A percentile compares a stretch with the other conserved stretches of the same genome.
These are phyloP conservation scores for Trichomycterus rosablanca DNA, from an alignment of 2,113 vertebrate genomes.

Conservation along the genomic window DNA sequence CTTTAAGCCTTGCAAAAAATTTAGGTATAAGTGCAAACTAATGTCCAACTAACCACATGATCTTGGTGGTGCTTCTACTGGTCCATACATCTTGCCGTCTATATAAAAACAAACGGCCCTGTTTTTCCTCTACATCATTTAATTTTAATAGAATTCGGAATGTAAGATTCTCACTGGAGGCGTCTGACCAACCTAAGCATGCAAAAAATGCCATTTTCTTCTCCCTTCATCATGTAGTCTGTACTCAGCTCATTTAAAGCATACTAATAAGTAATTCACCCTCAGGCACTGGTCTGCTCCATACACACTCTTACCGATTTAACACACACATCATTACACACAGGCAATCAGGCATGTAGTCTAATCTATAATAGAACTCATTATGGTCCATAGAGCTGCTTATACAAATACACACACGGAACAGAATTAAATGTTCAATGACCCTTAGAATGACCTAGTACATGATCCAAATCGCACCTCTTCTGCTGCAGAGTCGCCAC, in stretches of 20 bases:
- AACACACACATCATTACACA: conserved; percentile 27
- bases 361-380: conserved; percentile 24
- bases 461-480: conserved; percentile 21
- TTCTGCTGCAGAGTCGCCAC: conserved; percentile 1
- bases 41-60: too few species aligned
- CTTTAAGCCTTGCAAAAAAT: too few species aligned
- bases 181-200: too few species aligned
- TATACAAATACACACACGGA: conserved; percentile 29
- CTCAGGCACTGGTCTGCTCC: conserved; percentile 45
- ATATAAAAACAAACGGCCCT: too few species aligned
- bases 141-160: too few species aligned
- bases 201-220: too few species aligned
- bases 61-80: too few species aligned
- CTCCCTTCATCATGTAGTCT: conserved; percentile 19
- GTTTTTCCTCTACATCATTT: too few species aligned
- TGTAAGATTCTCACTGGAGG: too few species aligned
- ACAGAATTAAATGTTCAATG: conserved; percentile 34
- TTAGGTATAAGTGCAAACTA: too few species aligned
- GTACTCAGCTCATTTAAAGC: conserved; percentile 47
- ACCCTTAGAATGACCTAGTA: conserved; percentile 29
- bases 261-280: conserved; percentile 57
- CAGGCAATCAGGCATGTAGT: conserved; percentile 29
- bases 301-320: conserved; percentile 32
- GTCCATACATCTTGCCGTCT: too few species aligned
- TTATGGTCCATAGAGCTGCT: conserved; percentile 9